Evolutionary conservation across 2,113 vertebrate genomes (phyloP), one percentile per base, ranked within the genome.

Genomic region (Sciurus niger): DNA sequence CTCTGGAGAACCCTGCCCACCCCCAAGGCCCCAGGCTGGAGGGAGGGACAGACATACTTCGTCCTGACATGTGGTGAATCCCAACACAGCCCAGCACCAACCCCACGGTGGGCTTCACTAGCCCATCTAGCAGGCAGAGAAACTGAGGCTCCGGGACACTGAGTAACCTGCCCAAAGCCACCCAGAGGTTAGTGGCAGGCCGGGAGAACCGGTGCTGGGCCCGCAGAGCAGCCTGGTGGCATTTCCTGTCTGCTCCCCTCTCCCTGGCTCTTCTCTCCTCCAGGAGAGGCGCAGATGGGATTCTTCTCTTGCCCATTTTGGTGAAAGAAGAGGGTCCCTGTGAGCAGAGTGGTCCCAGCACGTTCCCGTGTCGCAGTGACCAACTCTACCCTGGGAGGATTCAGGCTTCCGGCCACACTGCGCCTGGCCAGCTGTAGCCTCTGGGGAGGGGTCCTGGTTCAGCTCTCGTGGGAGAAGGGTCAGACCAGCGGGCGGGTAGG

Each of bases 11-110:
- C 17, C 18, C 37, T 43, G 28, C 12, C 53, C 12, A 72, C 28
- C 7, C n/a, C 46, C 43, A 16, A 25, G 43, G 72, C 10, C 65
- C 32, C 34, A 74, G 3, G 55, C 17, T 46, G 34, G 25, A 12
- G 28, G 32, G 10, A 1, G 2, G 11, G 9, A 30, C 13, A 37
- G 20, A 55, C 4, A 5, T 3, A 16, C 2, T 32, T 18, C 37
- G 18, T 13, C 43, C 43, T 55, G 16, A 30, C 24, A 2, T 2
- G 6, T 60, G 20, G 53, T 32, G 32, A 65, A 28, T 34, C 78
- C 22, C 68, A 30, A 37, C 10, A 8, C 28, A 17, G n/a, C 73
- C 55, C 0, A 0, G 55, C 53, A 53, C 46, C 2, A 8, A 30
- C 46, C 46, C 46, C 46, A 68, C 58, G 55, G 67, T 20, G 5